Base-by-base conservation (phyloP, 2,113 vertebrate genomes). In the Gorsachius goisagi region DNA sequence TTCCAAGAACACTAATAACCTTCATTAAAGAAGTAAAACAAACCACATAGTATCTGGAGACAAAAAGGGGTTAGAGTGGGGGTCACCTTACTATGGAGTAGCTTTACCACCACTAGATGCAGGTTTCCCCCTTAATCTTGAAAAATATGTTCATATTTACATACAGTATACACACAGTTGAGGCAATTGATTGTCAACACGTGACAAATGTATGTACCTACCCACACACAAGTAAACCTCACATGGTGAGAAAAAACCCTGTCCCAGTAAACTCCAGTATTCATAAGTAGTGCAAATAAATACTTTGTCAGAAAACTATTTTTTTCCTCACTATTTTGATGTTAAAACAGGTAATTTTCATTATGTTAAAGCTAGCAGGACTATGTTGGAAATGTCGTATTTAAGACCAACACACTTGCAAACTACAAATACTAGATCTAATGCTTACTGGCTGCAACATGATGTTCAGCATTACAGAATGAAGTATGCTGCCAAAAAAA, bases 271-370 rank as follows among this genome's bases (percentile, higher is more conserved):
- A 96, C 95, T 96, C 97, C 95, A 97, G 96, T 97, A 97, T 85
- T 97, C 84, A 41, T 87, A 97, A 92, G 94, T 97, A 98, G 96
- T 97, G 96, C 97, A 98, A 98, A 97, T 96, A 96, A 97, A 96
- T 74, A 93, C 52, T 88, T 53, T 71, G 18, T 92, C 80, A 92
- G 73, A 97, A 93, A 96, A 91, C 80, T 86, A 8, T 75, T 83
- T 83, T 90, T 88, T 88, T 95, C 45, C 89, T 97, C 84, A 88
- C 88, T 94, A 80, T 92, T 97, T 94, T 92, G 93, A 85, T 97
- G 78, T 88, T 88, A 96, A 94, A 97, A 28, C 82, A 93, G 73
- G 37, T 66, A 74, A 92, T 77, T 93, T 76, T 27, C 72, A 89
- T 74, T 49, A 93, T 11, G 44, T 88, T 97, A 96, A 98, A 96